phyloP scores from a whole-genome alignment of 1,140 invertebrate species.

The Lutraria rhynchaena region DNA sequence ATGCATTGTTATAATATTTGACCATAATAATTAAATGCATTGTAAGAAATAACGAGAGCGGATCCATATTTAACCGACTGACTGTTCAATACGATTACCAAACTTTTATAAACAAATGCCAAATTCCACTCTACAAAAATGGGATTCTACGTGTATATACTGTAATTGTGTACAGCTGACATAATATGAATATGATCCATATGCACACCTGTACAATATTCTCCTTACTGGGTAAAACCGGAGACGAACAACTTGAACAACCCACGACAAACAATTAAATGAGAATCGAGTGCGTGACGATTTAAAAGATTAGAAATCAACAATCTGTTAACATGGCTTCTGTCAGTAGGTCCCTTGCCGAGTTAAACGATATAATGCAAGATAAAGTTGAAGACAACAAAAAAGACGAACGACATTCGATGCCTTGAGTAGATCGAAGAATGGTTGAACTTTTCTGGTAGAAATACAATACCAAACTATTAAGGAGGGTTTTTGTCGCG shows the following conservation, averaged over 20 bases:
- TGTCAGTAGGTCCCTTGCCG: conserved; percentile 41
- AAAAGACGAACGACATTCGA: conserved; percentile 3
- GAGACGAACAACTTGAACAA: conserved; percentile 14
- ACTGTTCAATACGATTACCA: too few relatives aligned
- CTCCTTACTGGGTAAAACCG: too few relatives aligned
- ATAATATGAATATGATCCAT: too few relatives aligned
- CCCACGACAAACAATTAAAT: conserved; percentile 9
- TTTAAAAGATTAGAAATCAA: conserved; percentile 23
- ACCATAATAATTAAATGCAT: too few relatives aligned
- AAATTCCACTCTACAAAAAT: too few relatives aligned
- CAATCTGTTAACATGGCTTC: not conserved
- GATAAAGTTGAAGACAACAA: conserved; percentile 45
- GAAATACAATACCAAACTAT: conserved; percentile 30
- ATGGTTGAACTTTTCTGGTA: conserved; percentile 32
- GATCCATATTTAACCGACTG: too few relatives aligned
- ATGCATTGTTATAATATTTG: too few relatives aligned
- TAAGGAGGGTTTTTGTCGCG: not conserved
- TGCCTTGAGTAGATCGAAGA: conserved; percentile 10
- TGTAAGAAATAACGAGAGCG: too few relatives aligned
- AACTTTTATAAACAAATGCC: too few relatives aligned
- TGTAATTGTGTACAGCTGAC: too few relatives aligned
- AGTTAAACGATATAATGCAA: conserved; percentile 28
- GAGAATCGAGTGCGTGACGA: conserved; percentile 15
- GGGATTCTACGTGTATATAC: too few relatives aligned
- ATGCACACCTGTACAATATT: too few relatives aligned